Conservation (phyloP, 2,888 invertebrate genomes). For the Mimachlamys varia region DNA sequence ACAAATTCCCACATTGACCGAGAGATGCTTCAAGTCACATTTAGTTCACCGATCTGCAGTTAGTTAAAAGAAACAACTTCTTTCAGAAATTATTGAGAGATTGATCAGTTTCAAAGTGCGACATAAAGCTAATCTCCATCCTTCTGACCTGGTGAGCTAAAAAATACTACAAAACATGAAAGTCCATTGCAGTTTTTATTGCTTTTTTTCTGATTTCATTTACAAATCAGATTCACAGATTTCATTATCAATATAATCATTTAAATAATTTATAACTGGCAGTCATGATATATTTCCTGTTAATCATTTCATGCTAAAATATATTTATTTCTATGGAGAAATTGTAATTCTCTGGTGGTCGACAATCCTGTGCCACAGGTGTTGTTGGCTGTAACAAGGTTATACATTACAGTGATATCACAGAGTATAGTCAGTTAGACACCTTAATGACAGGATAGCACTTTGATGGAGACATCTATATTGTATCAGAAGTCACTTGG, state of each 20-base stretch:
- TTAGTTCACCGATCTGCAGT: too few species aligned
- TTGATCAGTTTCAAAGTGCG: too few species aligned
- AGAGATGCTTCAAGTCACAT: too few species aligned
- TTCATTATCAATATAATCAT: constrained; percentile 9
- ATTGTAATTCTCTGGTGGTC: not conserved
- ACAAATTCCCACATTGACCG: too few species aligned
- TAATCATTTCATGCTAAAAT: not conserved
- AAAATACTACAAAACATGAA: not conserved
- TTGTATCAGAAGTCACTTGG: not conserved
- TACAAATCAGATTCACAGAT: not conserved
- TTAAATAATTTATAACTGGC: not conserved
- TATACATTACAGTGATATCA: not conserved
- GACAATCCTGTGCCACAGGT: not conserved
- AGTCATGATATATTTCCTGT: not conserved
- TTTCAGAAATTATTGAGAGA: too few species aligned
- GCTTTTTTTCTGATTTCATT: not conserved
- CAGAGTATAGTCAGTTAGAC: not conserved
- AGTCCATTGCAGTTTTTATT: not conserved
- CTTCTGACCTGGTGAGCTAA: too few species aligned
- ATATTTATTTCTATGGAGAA: not conserved
- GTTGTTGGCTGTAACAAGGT: not conserved
- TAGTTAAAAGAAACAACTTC: too few species aligned
- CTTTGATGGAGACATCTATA: not conserved
- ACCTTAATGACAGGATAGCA: not conserved
- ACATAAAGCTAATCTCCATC: too few species aligned